Base-by-base conservation (phyloP, 2,888 invertebrate genomes). In the Ormyrus thymus region DNA sequence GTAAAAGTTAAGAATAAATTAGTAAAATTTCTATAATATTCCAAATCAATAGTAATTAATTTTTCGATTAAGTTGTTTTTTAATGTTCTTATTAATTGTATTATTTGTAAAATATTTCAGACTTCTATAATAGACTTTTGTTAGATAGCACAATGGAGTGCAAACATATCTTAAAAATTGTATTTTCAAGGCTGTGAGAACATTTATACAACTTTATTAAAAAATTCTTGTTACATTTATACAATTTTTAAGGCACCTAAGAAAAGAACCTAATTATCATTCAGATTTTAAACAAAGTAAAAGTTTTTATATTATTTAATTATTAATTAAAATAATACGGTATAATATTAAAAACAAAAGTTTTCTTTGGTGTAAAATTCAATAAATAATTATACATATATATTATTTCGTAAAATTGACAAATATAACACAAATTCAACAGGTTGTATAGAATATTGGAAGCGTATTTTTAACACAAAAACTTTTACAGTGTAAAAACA, bases 171-270 rank as follows among this genome's bases (percentile, higher is more conserved):
- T 56, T 68, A 7, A 8, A 66, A 50, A 46, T 59, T 75, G 59
- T 29, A 56, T 62, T 4, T 43, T n/a, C 29, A 29, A 29, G 13
- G 58, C 58, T 58, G 8, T 59, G 55, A 53, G 0, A 51, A n/a
- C 9, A 59, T 65, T 58, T 43, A 43, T 72, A 61, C 8, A 68
- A 56, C 5, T 72, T 51, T 68, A 43, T 68, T 72, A 51, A 29
- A 61, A 48, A 61, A 48, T 72, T 45, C 13, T 66, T 66, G n/a
- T 3, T 64, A 50, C 7, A 50, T 61, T 59, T 61, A 45, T 15
- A 51, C 43, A 71, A 29, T 70, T 74, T 58, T 51, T 71, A 71
- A 70, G 71, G 65, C 76, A 64, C 70, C 64, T 76, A 64, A 58
- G 64, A 55, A 73, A 78, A 29, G 4, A 29, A 65, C 55, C 55